A percentile compares a stretch with the other conserved stretches of the same genome.
Evolutionary conservation across 1,140 invertebrate genomes (phyloP).

Genomic region (Bombus affinis): DNA sequence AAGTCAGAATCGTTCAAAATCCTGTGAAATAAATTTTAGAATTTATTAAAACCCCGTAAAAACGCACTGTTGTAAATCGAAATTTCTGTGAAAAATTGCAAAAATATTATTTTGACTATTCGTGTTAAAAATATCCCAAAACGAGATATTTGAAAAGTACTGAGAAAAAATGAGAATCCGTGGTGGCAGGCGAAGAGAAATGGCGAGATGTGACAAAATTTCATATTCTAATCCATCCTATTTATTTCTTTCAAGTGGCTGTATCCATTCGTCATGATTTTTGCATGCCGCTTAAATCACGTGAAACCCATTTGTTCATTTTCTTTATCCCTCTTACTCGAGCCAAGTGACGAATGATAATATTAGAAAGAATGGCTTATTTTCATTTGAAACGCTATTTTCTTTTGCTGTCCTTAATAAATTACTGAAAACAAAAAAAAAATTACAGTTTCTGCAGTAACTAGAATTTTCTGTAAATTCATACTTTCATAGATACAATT

Average conservation of each 20-base stretch:
- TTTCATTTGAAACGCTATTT: background rate
- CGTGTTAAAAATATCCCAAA: background rate
- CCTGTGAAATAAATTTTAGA: background rate
- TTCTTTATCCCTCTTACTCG: background rate
- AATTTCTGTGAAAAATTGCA: no score
- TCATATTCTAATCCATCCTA: conserved; percentile 2
- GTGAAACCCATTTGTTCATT: background rate
- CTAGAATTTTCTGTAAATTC: no score
- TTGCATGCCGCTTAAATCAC: background rate
- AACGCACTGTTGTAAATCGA: no score
- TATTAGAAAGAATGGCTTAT: background rate
- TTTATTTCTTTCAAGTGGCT: background rate
- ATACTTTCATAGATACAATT: no score
- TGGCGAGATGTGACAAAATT: background rate
- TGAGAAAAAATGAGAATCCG: background rate
- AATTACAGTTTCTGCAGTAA: no score
- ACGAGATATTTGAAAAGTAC: background rate
- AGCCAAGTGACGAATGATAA: background rate
- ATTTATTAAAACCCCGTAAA: background rate
- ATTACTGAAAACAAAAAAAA: background rate
- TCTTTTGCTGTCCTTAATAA: background rate
- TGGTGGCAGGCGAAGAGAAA: background rate
- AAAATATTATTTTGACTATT: no score
- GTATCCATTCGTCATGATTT: background rate
- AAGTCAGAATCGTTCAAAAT: background rate